Conservation (phyloP, 2,113 vertebrate genomes). For the Periophthalmus modestus region DNA sequence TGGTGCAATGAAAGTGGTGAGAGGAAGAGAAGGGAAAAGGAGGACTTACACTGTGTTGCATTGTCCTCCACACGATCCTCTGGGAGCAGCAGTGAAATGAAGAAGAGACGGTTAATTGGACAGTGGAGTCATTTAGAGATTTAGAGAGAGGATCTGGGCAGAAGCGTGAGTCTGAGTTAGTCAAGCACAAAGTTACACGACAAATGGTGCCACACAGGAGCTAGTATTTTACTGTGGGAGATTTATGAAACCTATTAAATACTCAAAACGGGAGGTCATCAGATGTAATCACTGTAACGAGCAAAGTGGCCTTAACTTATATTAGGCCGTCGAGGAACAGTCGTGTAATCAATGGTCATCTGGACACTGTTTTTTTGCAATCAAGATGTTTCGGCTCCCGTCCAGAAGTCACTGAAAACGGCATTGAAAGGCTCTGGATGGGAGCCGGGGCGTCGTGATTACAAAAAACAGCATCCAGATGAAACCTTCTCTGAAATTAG, state of each 20-base stretch:
- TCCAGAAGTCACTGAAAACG: too few species aligned
- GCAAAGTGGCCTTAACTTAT: too few species aligned
- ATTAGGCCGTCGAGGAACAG: too few species aligned
- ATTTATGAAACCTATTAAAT: not conserved
- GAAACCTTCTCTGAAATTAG: too few species aligned
- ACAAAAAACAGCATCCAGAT: too few species aligned
- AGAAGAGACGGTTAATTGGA: conserved; percentile 84
- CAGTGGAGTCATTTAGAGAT: conserved; percentile 59
- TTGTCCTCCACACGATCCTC: conserved; percentile 97
- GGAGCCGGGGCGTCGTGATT: too few species aligned
- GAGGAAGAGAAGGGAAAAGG: conserved; percentile 76
- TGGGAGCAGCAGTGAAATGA: conserved; percentile 87
- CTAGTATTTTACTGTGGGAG: not conserved
- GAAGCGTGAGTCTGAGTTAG: conserved; percentile 56
- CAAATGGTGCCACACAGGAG: conserved; percentile 31
- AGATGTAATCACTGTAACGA: too few species aligned
- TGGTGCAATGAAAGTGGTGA: conserved; percentile 58
- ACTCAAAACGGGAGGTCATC: conserved; percentile 4
- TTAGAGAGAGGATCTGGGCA: conserved; percentile 34
- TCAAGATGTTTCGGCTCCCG: too few species aligned
- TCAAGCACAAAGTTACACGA: conserved; percentile 62
- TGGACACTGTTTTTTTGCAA: too few species aligned
- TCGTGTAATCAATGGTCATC: too few species aligned
- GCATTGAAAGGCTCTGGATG: too few species aligned
- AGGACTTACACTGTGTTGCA: conserved; percentile 95